phyloP scores from a whole-genome alignment of 2,888 invertebrate species.

The Pomacea canaliculata region DNA sequence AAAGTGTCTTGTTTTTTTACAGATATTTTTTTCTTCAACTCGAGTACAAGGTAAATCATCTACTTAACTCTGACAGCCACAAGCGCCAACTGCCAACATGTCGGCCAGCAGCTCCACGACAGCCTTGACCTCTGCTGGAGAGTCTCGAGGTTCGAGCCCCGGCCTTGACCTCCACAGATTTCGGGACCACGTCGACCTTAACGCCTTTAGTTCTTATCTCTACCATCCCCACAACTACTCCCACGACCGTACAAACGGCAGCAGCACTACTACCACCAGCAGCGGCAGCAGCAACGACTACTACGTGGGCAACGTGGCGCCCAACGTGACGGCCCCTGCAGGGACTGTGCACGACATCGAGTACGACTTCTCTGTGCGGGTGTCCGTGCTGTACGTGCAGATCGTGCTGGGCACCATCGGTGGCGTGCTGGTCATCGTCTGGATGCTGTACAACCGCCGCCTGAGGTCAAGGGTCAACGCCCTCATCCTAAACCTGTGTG shows the following conservation, averaged over 20 bases:
- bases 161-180: no score
- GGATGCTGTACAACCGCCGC: constrained; percentile 60
- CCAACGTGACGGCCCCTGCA: constrained; percentile 11
- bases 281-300: constrained; percentile 4
- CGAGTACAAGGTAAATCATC: no score
- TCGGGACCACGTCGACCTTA: no score
- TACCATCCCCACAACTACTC: neutral
- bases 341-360: constrained; percentile 57
- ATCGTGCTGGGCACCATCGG: constrained; percentile 60
- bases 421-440: constrained; percentile 57
- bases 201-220: no score
- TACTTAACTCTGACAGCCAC: no score
- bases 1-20: neutral
- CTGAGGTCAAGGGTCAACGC: constrained; percentile 60
- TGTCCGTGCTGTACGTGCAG: constrained; percentile 54
- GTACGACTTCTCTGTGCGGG: constrained; percentile 50
- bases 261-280: neutral
- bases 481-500: constrained; percentile 66
- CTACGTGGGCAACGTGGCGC: constrained; percentile 4
- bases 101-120: neutral
- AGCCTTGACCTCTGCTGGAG: no score
- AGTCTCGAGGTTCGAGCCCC: no score
- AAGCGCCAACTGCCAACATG: neutral
- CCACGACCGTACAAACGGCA: neutral
- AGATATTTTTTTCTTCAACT: no score